Conservation (phyloP, 2,113 vertebrate species). For the Alectura lathami region DNA sequence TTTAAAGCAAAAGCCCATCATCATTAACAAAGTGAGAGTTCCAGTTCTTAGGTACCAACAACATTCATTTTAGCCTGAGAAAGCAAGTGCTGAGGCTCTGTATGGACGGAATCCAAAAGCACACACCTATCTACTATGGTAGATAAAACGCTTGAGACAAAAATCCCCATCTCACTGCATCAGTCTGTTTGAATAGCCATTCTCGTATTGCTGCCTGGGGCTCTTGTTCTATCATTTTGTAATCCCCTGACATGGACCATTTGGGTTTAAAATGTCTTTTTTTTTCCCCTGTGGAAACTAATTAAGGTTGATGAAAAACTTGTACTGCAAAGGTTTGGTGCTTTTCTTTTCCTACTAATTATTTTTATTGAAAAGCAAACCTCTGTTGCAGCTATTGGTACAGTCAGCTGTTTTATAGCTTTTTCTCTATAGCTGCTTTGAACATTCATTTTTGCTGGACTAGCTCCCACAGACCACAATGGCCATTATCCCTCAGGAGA, state of each 20-base stretch:
- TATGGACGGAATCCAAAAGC: not conserved
- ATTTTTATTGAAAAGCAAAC: not conserved
- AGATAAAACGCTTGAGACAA: not conserved
- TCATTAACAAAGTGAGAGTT: not conserved
- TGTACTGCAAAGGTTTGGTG: not conserved
- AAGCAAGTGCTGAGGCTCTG: not conserved
- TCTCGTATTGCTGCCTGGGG: not conserved
- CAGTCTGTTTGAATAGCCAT: not conserved
- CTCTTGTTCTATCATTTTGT: not conserved
- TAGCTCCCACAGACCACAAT: rapidly evolving
- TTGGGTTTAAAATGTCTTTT: not conserved
- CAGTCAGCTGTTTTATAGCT: not conserved
- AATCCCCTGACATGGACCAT: not conserved
- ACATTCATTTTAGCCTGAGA: not conserved
- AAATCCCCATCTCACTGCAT: not conserved
- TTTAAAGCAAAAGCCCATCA: not conserved
- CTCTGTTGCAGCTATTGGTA: not conserved
- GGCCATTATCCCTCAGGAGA: not conserved
- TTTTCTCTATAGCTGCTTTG: not conserved
- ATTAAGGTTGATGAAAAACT: not conserved
- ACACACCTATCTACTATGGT: not conserved
- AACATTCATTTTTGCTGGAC: not conserved
- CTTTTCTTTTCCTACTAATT: not conserved
- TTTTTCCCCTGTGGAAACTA: not conserved
- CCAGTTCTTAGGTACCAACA: not conserved